Percentiles rank a stretch among this genome's conserved stretches.
phyloP scores from a whole-genome alignment of 92 coral and sea anemone species.

The Epizoanthus stellaris region DNA sequence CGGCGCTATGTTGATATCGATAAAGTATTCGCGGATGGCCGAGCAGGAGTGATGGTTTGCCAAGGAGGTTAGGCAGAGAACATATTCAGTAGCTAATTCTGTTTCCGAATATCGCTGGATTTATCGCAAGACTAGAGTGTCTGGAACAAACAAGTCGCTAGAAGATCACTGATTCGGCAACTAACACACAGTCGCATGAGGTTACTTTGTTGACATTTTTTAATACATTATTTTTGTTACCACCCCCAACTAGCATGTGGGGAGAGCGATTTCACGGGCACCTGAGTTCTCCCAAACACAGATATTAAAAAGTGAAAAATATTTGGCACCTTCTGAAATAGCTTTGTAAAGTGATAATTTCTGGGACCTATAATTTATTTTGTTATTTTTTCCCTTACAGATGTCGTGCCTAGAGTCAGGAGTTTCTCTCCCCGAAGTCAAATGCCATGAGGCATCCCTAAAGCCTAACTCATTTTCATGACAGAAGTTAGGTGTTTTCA shows the following conservation, averaged over 20 bases:
- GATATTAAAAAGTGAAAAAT: background rate
- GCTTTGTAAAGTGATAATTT: conserved; percentile 5
- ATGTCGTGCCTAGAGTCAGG: conserved; percentile 15
- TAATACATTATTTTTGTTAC: background rate
- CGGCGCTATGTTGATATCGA: too few species aligned
- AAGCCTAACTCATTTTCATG: background rate
- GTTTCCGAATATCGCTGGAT: background rate
- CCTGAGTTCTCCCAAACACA: conserved; percentile 22
- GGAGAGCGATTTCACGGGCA: background rate
- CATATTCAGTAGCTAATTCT: too few species aligned
- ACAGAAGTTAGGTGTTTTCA: too few species aligned
- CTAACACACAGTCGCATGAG: background rate
- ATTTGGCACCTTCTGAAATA: conserved; percentile 14
- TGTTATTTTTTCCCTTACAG: background rate
- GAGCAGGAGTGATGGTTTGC: too few species aligned
- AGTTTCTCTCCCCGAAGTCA: background rate
- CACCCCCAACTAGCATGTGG: conserved; percentile 7
- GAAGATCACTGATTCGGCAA: background rate
- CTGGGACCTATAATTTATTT: conserved; percentile 4
- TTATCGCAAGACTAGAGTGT: too few species aligned
- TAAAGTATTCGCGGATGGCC: too few species aligned
- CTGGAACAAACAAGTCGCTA: background rate
- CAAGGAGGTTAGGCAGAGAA: too few species aligned
- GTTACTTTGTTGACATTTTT: background rate
- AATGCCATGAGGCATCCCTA: background rate